These are phyloP conservation scores for Therioaphis trifolii DNA, from an alignment of 2,888 invertebrate genomes.

Conservation along the genomic window DNA sequence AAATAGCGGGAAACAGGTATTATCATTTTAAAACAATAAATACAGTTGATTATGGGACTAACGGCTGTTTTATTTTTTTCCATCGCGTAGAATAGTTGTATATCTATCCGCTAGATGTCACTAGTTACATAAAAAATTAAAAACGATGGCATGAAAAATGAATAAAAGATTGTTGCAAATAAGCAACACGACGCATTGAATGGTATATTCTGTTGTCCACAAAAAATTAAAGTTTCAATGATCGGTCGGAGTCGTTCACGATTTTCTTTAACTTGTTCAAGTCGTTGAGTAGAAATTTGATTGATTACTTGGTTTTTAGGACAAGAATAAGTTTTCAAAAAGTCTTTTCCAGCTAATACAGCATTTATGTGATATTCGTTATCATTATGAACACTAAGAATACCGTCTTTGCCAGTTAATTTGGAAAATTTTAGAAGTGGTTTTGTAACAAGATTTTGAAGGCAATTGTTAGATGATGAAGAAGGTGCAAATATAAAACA, in stretches of 20 bases:
- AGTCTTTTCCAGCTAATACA: conserved; percentile 21
- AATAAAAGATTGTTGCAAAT: conserved; percentile 14
- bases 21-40: not conserved
- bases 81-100: not conserved
- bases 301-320: conserved; percentile 2
- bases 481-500: conserved; percentile 4
- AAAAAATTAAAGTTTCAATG: too few relatives aligned
- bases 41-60: not conserved
- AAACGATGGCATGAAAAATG: not conserved
- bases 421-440: too few relatives aligned
- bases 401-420: too few relatives aligned
- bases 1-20: not conserved
- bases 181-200: conserved; percentile 16
- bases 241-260: too few relatives aligned
- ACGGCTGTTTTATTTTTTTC: not conserved
- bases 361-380: conserved; percentile 33
- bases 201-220: too few relatives aligned
- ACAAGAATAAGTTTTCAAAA: conserved; percentile 32
- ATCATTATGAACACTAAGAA: too few relatives aligned
- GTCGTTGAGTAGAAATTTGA: conserved; percentile 27
- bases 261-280: too few relatives aligned
- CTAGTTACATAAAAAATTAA: not conserved
- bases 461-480: too few relatives aligned
- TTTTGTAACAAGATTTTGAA: too few relatives aligned
- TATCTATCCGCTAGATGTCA: conserved; percentile 6